Evolutionary conservation across 2,888 invertebrate genomes (phyloP), one percentile per base, ranked within the genome.

Genomic region (Callyntrura sp.): DNA sequence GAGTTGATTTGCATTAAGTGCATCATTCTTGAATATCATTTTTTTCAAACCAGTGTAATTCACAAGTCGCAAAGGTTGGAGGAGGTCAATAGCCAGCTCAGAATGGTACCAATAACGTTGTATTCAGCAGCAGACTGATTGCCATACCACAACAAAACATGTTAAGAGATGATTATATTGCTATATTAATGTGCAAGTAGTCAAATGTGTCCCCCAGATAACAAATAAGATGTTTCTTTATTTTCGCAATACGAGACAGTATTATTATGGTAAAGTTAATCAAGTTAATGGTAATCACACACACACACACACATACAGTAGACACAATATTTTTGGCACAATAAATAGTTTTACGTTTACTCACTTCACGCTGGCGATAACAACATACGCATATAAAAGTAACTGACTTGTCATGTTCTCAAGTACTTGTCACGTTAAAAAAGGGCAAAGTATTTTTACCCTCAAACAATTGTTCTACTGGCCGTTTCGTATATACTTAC

Each of bases 41-140:
- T 78, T 62, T 51, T 73, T 45, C 70, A 73, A 73, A 73, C 70
- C 12, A 78, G 51, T 28, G 55, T 55, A 28, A 43, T 60, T 43
- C 12, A 11, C 45, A 65, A 78, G 45, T 60, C 55, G 17, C 35
- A 28, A 78, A 45, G 48, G 60, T 76, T 55, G 87, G 70, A 87
- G 73, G 88, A 88, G 88, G 88, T 88, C 88, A 88, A 88, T 82
- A 82, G 60, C 82, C 88, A 81, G 62, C 68, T 65, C 48, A 51
- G 23, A 48, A 65, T 25, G 2, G 4, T 23, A 5, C 28, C n/a
- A 68, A n/a, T 57, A 14, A n/a, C 17, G 43, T 8, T 55, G 35
- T 25, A 43, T 43, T 43, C 17, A n/a, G 17, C 35, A 28, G 55
- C 51, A n/a, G 57, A 79, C 73, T 73, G 35, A 35, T 12, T 73